phyloP scores from a whole-genome alignment of 2,797 vertebrate genomes.

The Acanthurus leucopareius region DNA sequence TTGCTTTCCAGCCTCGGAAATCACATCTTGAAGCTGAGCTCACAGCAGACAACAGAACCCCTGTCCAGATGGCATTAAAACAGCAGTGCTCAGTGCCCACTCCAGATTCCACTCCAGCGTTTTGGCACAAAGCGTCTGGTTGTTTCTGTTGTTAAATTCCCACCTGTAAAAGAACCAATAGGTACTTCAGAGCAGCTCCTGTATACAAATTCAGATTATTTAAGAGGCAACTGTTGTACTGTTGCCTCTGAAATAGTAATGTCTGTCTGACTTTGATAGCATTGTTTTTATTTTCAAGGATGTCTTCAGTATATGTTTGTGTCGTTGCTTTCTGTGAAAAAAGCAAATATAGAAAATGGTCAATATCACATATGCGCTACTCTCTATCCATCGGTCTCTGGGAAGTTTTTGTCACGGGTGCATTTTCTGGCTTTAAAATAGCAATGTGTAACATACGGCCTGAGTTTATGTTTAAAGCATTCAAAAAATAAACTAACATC shows the following conservation, averaged over 20 bases:
- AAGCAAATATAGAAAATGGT: slow-evolving; percentile 32
- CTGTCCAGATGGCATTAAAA: slow-evolving; percentile 64
- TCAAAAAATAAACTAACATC: too few species aligned
- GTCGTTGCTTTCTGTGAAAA: slow-evolving; percentile 23
- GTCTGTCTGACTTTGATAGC: background rate
- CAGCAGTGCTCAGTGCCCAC: slow-evolving; percentile 56
- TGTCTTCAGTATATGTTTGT: slow-evolving; percentile 43
- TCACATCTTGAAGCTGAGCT: slow-evolving; percentile 34
- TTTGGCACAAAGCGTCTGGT: slow-evolving; percentile 61
- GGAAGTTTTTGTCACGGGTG: slow-evolving; percentile 8
- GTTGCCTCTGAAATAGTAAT: slow-evolving; percentile 2
- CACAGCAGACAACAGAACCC: slow-evolving; percentile 55
- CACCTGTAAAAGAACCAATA: slow-evolving; percentile 24
- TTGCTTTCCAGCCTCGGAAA: slow-evolving; percentile 53
- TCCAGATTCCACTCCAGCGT: slow-evolving; percentile 63
- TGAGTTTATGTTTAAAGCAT: too few species aligned
- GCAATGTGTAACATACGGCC: too few species aligned
- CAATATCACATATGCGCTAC: slow-evolving; percentile 25
- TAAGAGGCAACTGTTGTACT: background rate
- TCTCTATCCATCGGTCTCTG: slow-evolving; percentile 27
- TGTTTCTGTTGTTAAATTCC: slow-evolving; percentile 58
- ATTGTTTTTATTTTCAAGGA: slow-evolving; percentile 13
- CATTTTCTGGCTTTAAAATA: background rate
- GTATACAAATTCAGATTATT: slow-evolving; percentile 11
- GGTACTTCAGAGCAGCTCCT: slow-evolving; percentile 23